Evolutionary conservation across 2,888 invertebrate genomes (phyloP), one percentile per base, ranked within the genome.

Genomic region (Calephelis perditalis): DNA sequence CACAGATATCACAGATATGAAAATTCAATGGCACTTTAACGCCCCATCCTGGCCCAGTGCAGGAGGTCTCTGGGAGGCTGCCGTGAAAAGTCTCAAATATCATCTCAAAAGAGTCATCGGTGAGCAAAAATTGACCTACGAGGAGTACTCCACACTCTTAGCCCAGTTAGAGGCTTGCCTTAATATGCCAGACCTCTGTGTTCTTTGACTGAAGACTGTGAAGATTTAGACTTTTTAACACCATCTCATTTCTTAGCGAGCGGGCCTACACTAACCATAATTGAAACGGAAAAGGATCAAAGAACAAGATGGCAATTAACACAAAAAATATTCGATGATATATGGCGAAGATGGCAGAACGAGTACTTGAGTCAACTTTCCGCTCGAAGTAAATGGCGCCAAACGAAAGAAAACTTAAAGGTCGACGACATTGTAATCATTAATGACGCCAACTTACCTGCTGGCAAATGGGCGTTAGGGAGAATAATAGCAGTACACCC

Each of bases 391-490:
- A 26, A 26, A 26, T 26, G 26, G 26, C 26, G 26, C 26, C 26
- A 26, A 26, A 26, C 26, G 26, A 26, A 26, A 26, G 26, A 26
- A 26, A 26, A 26, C 26, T 26, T 26, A 26, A 26, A 26, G 26
- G 26, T 26, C 4, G 26, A 26, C 26, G 26, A 26, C 26, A 26
- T 26, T 26, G 26, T 26, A 26, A 26, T 26, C 26, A 26, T 26
- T 26, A 1, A 26, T 26, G 70, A 71, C 7, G 65, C 54, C 0
- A 67, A 70, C 36, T 45, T 70, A 47, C 69, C 68, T 1, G 26
- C 26, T 26, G 26, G 26, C 26, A 26, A 26, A 26, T 26, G 26
- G 26, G 26, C 26, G 26, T 26, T 26, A 26, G 26, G 26, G 26
- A 26, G 26, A 26, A 26, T 26, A 26, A 26, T 62, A 7, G 62